Evolutionary conservation across 1,140 invertebrate species (phyloP), one percentile per base, ranked within the genome.

Genomic region (Drosophila kanapiae): DNA sequence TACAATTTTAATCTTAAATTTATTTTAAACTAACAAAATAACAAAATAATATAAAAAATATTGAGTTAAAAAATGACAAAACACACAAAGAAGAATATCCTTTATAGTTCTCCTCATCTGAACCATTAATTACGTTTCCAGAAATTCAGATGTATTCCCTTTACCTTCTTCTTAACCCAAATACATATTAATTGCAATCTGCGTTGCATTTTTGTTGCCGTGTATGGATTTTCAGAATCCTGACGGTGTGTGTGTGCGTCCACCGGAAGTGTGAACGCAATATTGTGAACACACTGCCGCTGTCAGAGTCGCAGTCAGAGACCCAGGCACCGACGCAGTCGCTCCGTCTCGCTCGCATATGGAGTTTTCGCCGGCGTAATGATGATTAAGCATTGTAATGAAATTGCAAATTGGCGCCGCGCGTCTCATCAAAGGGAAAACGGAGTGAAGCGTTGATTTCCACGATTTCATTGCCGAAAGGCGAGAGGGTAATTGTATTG

Each of bases 341-440:
- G 4, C 48, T 23, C 57, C 29, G 23, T 48, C 69, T 69, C 61
- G 59, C 70, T 64, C 38, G 42, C 53, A 51, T 68, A 68, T 82
- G 67, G 54, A 48, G 38, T 43, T 63, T 38, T 38, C 48, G 49
- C 53, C 42, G 47, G 33, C 42, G 78, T 88, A 88, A 88, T 88
- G 84, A 88, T 88, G 84, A 88, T 88, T 88, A 90, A 88, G 80
- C 85, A 88, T 88, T 84, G 84, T 78, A 88, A 88, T 88, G 84
- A 88, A 88, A 88, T 87, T 84, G 80, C 84, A 83, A 87, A 87
- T 87, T 87, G 83, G 77, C 76, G 68, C 65, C 79, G 68, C 71
- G 76, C 59, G 67, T 40, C 35, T 62, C 71, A 75, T 47, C 69
- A 62, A 74, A 74, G 56, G 56, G 61, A 53, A 54, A 77, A 54